phyloP scores from a whole-genome alignment of 2,797 vertebrate genomes.

The Cetoscarus ocellatus region DNA sequence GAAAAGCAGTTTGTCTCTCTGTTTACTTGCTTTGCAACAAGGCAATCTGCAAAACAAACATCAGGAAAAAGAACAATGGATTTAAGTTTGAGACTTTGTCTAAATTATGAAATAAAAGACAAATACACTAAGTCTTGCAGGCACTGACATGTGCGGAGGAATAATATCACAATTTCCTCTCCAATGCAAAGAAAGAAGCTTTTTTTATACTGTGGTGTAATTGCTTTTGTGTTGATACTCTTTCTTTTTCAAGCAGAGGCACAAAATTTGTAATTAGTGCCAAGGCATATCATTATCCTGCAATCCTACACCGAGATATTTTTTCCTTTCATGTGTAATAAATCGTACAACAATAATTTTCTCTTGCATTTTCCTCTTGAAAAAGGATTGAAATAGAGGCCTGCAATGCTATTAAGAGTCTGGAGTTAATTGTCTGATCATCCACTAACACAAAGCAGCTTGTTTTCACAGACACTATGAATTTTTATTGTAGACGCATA shows the following conservation, averaged over 20 bases:
- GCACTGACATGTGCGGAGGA: background rate
- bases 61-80: slow-evolving; percentile 33
- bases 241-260: slow-evolving; percentile 44
- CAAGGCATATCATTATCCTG: slow-evolving; percentile 63
- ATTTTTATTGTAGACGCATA: too few relatives aligned
- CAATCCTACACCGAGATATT: slow-evolving; percentile 67
- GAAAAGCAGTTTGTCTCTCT: slow-evolving; percentile 44
- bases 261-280: slow-evolving; percentile 60
- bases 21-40: slow-evolving; percentile 51
- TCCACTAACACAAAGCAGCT: slow-evolving; percentile 52
- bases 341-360: slow-evolving; percentile 56
- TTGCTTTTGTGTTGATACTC: slow-evolving; percentile 33
- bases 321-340: slow-evolving; percentile 73
- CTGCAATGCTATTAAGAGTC: slow-evolving; percentile 44
- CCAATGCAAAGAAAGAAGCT: background rate
- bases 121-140: slow-evolving; percentile 10
- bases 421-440: slow-evolving; percentile 65
- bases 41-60: slow-evolving; percentile 54
- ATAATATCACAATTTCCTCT: slow-evolving; percentile 23
- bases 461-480: slow-evolving; percentile 31
- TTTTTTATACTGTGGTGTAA: slow-evolving; percentile 36
- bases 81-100: slow-evolving; percentile 30
- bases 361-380: slow-evolving; percentile 60
- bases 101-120: slow-evolving; percentile 46
- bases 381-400: slow-evolving; percentile 74